These are phyloP conservation scores for Cydia strobilella DNA, from an alignment of 1,140 invertebrate genomes.

Conservation along the genomic window DNA sequence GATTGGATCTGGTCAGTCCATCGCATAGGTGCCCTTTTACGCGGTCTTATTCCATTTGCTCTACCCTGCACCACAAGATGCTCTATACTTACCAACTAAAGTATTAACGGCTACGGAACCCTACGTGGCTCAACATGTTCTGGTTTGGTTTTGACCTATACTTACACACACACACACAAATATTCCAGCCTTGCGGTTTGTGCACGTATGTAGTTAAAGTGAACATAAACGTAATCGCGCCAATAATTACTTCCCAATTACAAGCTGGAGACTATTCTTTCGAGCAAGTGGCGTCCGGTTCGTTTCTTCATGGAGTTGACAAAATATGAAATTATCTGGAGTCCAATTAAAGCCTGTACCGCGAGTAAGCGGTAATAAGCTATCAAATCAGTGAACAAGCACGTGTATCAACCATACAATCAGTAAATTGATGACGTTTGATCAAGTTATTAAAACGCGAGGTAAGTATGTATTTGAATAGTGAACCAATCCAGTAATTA, in stretches of 20 bases:
- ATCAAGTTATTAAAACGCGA: background rate
- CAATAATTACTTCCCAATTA: conserved; percentile 18
- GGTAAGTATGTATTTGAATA: background rate
- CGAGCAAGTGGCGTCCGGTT: background rate
- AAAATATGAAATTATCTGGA: conserved; percentile 2
- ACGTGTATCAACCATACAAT: background rate
- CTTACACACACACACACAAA: background rate
- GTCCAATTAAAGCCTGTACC: background rate
- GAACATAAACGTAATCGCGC: conserved; percentile 12
- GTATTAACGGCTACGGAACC: background rate
- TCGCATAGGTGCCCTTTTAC: too few relatives aligned
- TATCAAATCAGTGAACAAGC: background rate
- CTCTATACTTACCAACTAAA: too few relatives aligned
- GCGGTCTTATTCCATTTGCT: too few relatives aligned
- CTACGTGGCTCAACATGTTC: background rate
- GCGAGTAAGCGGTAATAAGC: background rate
- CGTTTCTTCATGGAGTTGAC: background rate
- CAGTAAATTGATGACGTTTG: background rate
- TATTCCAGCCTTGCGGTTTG: background rate
- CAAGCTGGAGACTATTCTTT: background rate
- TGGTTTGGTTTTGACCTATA: background rate
- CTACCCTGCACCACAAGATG: too few relatives aligned
- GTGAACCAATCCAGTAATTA: background rate
- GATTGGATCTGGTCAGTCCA: too few relatives aligned
- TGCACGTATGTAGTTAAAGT: conserved; percentile 7